Evolutionary conservation across 2,113 vertebrate genomes (phyloP).

Genomic region (Charina bottae): DNA sequence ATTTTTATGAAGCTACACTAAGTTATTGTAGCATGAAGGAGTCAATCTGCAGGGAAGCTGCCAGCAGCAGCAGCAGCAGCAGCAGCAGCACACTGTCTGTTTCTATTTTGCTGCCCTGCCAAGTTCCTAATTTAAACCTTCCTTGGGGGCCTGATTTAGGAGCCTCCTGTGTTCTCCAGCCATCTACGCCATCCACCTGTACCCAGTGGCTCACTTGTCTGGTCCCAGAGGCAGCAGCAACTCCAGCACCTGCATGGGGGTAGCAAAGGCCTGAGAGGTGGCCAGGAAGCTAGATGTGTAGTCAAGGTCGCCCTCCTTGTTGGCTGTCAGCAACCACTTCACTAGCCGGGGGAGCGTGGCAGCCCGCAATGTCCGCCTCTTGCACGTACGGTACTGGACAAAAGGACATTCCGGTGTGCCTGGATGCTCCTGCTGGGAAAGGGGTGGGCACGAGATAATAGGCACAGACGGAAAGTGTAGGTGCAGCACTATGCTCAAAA

Average conservation of each 20-base stretch:
- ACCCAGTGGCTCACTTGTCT: conserved; percentile 43
- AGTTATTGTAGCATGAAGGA: background rate
- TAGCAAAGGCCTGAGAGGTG: conserved; percentile 83
- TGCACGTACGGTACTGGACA: conserved; percentile 85
- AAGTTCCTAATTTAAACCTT: background rate
- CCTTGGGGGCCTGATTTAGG: background rate
- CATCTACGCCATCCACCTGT: background rate
- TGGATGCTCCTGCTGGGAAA: background rate
- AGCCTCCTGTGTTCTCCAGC: background rate
- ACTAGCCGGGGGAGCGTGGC: conserved; percentile 78
- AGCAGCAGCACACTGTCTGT: background rate
- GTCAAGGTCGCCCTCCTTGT: conserved; percentile 73
- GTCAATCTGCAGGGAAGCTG: background rate
- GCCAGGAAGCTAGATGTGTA: conserved; percentile 82
- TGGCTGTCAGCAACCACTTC: conserved; percentile 75
- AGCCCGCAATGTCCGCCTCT: conserved; percentile 81
- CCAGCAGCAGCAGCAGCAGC: background rate
- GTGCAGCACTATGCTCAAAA: background rate
- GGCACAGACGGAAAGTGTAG: too few relatives aligned
- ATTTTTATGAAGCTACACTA: background rate
- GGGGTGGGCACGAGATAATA: background rate
- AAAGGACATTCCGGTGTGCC: conserved; percentile 60
- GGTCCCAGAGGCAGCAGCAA: conserved; percentile 73
- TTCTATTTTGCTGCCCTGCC: background rate
- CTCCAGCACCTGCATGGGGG: conserved; percentile 74